These are phyloP conservation scores for Drosophila insularis DNA, from an alignment of 1,140 invertebrate genomes.

Conservation along the genomic window DNA sequence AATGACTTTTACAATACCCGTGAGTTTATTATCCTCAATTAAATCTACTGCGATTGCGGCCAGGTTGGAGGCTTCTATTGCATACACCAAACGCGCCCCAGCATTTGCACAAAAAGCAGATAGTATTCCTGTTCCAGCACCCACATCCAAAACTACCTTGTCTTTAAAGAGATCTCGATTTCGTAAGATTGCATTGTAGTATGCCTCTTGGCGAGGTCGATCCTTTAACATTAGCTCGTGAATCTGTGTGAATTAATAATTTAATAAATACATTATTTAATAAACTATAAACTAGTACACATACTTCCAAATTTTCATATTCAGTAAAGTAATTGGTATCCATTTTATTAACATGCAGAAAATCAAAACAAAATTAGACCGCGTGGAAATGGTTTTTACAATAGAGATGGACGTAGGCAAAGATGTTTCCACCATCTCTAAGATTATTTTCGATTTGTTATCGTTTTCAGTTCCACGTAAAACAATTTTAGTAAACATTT, in stretches of 20 bases:
- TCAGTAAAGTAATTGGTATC: slow-evolving; percentile 63
- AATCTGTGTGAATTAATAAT: slow-evolving; percentile 84
- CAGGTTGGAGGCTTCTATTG: slow-evolving; percentile 95
- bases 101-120: slow-evolving; percentile 97
- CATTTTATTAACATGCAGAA: slow-evolving; percentile 12
- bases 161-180: slow-evolving; percentile 87
- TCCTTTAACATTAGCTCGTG: slow-evolving; percentile 92
- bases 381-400: not conserved
- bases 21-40: slow-evolving; percentile 88
- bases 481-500: too few relatives aligned
- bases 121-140: slow-evolving; percentile 98
- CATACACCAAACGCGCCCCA: slow-evolving; percentile 95
- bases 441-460: not conserved
- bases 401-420: not conserved
- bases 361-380: slow-evolving; percentile 16
- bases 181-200: slow-evolving; percentile 91
- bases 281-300: not conserved
- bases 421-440: too few relatives aligned
- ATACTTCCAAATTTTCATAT: slow-evolving; percentile 71
- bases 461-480: not conserved
- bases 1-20: slow-evolving; percentile 84
- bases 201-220: slow-evolving; percentile 90
- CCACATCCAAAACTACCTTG: slow-evolving; percentile 96
- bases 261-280: not conserved
- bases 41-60: slow-evolving; percentile 93